phyloP scores from a whole-genome alignment of 2,888 invertebrate species.

The Oxycera nigricornis region DNA sequence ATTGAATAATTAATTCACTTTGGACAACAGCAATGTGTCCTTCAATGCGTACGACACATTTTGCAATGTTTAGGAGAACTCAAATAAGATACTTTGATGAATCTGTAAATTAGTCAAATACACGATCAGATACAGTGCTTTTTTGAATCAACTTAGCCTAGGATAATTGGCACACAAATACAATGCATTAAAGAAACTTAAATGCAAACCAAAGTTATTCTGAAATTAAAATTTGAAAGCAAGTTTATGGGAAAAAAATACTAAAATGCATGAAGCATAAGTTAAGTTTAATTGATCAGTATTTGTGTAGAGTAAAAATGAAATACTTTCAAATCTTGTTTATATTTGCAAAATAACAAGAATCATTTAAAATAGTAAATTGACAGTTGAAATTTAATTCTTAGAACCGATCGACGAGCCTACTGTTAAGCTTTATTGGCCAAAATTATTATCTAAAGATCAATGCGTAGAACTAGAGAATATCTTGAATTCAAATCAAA shows the following conservation, averaged over 20 bases:
- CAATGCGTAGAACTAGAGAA: neutral
- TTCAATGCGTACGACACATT: neutral
- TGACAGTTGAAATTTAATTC: no score
- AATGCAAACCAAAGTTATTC: neutral
- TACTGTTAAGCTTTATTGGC: no score
- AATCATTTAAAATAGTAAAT: no score
- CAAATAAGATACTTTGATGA: neutral
- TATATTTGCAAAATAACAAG: no score
- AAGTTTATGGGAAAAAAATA: no score
- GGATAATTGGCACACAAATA: slow-evolving; percentile 10
- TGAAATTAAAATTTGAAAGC: neutral
- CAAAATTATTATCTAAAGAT: neutral
- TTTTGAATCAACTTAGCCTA: neutral
- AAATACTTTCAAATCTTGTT: no score
- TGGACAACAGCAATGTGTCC: no score
- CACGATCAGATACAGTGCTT: neutral
- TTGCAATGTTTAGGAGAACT: neutral
- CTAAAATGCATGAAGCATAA: no score
- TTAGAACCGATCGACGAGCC: no score
- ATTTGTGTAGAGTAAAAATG: no score
- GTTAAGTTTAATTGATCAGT: no score
- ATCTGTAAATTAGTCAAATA: neutral
- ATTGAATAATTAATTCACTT: no score
- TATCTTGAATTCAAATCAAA: neutral
- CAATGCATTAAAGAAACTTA: neutral